phyloP scores from a whole-genome alignment of 1,140 invertebrate species.

The Paraescarpia echinospica region DNA sequence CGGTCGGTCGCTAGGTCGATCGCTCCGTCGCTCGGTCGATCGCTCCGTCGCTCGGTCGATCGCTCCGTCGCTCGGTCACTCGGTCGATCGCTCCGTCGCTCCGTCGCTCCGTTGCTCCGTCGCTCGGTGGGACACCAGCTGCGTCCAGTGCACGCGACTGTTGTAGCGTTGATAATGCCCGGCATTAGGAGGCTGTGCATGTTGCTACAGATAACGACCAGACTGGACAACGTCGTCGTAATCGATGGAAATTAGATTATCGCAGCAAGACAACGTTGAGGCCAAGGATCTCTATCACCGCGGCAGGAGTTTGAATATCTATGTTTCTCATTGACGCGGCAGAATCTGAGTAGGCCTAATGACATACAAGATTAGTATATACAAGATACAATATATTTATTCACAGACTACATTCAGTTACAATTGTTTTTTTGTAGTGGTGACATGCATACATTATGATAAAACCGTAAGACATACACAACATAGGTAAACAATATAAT shows the following conservation, averaged over 20 bases:
- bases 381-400: too few species aligned
- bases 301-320: not conserved
- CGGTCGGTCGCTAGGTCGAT: not conserved
- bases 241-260: not conserved
- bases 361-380: too few species aligned
- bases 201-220: not conserved
- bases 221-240: not conserved
- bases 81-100: not conserved
- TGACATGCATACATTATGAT: too few species aligned
- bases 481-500: too few species aligned
- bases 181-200: not conserved
- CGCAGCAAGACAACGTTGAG: not conserved
- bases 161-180: not conserved
- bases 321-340: not conserved
- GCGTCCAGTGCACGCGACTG: not conserved
- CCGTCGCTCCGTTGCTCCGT: not conserved
- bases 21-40: not conserved
- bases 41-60: too few species aligned
- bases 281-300: not conserved
- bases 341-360: too few species aligned
- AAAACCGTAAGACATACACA: too few species aligned
- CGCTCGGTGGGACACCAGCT: too few species aligned
- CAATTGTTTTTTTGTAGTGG: too few species aligned
- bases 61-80: too few species aligned
- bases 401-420: too few species aligned